These are phyloP conservation scores for Clarias batrachus DNA, from an alignment of 2,113 vertebrate genomes.

Conservation along the genomic window DNA sequence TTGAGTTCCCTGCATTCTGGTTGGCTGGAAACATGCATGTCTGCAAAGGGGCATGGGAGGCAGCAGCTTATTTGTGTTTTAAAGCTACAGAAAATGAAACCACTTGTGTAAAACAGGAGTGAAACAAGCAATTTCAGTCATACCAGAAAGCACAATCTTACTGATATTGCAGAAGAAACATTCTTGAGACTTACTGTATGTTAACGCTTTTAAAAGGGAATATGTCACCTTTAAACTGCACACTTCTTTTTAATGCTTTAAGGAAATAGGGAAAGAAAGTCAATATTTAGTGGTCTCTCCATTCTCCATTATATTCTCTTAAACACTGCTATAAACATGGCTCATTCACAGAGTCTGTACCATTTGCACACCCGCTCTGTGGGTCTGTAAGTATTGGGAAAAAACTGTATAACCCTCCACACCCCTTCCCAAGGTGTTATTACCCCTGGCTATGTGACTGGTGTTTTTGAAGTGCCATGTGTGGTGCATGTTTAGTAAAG, in stretches of 20 bases:
- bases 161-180: too few species aligned
- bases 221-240: not conserved
- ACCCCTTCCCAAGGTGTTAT: constrained; percentile 60
- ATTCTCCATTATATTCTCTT: constrained; percentile 23
- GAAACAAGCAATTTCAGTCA: too few species aligned
- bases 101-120: too few species aligned
- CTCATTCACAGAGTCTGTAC: constrained; percentile 29
- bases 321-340: constrained; percentile 28
- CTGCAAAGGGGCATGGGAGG: too few species aligned
- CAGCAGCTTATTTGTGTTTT: too few species aligned
- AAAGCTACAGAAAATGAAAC: too few species aligned
- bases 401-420: constrained; percentile 49
- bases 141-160: too few species aligned
- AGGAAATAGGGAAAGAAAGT: constrained; percentile 26
- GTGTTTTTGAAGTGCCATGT: constrained; percentile 67
- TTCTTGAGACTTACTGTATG: too few species aligned
- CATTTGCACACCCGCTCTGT: constrained; percentile 37
- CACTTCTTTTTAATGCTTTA: not conserved
- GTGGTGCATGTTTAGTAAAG: constrained; percentile 61
- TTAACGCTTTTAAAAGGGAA: too few species aligned
- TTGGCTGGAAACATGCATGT: too few species aligned
- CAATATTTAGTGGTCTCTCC: constrained; percentile 18
- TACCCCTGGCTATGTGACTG: constrained; percentile 49
- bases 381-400: constrained; percentile 39
- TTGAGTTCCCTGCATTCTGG: too few species aligned